Conservation (phyloP, 2,888 invertebrate species). For the Phalera bucephala region DNA sequence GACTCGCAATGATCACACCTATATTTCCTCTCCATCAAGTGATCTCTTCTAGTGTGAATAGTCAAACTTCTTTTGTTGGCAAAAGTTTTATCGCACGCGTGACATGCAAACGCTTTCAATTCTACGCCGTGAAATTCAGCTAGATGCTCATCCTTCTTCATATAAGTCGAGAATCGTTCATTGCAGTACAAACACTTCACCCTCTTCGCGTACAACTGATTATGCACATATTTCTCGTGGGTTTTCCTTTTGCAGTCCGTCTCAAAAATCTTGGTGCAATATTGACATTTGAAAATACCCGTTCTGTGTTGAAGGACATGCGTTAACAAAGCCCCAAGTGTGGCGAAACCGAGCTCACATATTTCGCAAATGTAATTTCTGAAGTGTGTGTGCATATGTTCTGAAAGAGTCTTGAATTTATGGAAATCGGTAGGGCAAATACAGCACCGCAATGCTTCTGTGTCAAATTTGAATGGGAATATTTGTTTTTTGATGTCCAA, state of each 20-base stretch:
- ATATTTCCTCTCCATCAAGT: not conserved
- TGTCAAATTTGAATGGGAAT: not conserved
- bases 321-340: not conserved
- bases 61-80: not conserved
- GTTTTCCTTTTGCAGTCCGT: not conserved
- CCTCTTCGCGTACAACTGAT: not conserved
- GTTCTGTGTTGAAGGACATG: not conserved
- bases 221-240: not conserved
- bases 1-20: not conserved
- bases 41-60: not conserved
- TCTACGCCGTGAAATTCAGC: not conserved
- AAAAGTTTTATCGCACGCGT: not conserved
- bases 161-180: not conserved
- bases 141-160: not conserved
- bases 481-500: slow-evolving; percentile 6
- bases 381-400: slow-evolving; percentile 1
- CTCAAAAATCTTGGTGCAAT: not conserved
- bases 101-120: not conserved
- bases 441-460: not conserved
- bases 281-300: not conserved
- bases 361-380: too few species aligned
- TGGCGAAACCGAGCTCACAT: not conserved
- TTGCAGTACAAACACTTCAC: not conserved
- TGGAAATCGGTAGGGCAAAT: not conserved
- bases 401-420: not conserved